These are phyloP conservation scores for Hemiscyllium ocellatum DNA, from an alignment of 2,113 vertebrate species.

Conservation along the genomic window DNA sequence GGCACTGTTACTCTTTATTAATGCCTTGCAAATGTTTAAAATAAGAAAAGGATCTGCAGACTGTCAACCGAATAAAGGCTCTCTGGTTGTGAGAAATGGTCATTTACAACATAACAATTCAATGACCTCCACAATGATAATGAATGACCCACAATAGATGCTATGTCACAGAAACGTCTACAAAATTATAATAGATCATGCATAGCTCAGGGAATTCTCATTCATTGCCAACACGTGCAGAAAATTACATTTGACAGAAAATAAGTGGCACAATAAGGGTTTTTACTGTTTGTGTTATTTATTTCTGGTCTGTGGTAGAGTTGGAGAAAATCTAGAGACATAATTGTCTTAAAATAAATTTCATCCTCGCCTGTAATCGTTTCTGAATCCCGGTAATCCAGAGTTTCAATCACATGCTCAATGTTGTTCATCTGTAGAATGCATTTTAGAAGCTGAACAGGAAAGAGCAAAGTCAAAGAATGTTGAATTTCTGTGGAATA, in stretches of 20 bases:
- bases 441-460: background rate
- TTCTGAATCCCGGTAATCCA: background rate
- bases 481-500: background rate
- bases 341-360: background rate
- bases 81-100: background rate
- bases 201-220: background rate
- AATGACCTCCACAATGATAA: background rate
- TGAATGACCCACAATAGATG: background rate
- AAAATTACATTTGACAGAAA: background rate
- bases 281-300: background rate
- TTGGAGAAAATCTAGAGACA: background rate
- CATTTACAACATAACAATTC: background rate
- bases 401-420: background rate
- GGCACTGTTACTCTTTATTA: slow-evolving; percentile 19
- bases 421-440: background rate
- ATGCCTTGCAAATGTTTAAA: background rate
- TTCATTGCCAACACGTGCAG: background rate
- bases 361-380: background rate
- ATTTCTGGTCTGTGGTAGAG: background rate
- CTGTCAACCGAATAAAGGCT: background rate
- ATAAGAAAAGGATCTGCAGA: background rate
- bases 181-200: background rate
- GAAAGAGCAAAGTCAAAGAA: background rate
- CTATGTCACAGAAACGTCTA: background rate
- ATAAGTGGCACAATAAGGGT: background rate